These are phyloP conservation scores for Ceuthmochares aereus DNA, from an alignment of 2,113 vertebrate genomes.

Conservation along the genomic window DNA sequence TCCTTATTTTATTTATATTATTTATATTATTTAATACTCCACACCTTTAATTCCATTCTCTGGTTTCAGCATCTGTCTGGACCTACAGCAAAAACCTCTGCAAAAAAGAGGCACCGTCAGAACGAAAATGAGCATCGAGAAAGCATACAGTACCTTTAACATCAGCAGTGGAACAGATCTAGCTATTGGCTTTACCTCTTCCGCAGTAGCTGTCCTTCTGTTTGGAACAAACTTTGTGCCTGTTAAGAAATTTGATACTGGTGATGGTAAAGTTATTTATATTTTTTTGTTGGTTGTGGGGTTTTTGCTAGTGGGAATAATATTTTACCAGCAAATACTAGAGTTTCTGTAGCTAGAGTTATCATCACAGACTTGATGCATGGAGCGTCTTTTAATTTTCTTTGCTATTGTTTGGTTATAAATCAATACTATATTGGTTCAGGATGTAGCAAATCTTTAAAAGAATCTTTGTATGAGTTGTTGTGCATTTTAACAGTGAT, in stretches of 20 bases:
- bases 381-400: not conserved
- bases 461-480: not conserved
- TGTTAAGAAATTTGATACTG: slow-evolving; percentile 87
- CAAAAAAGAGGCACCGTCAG: not conserved
- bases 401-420: not conserved
- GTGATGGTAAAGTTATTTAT: slow-evolving; percentile 81
- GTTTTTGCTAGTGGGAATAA: not conserved
- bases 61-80: slow-evolving; percentile 38
- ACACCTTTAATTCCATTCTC: not conserved
- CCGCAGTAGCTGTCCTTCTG: slow-evolving; percentile 78
- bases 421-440: not conserved
- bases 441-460: not conserved
- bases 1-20: no score
- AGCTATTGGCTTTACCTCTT: slow-evolving; percentile 78
- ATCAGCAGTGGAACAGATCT: slow-evolving; percentile 70
- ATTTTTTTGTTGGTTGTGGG: not conserved
- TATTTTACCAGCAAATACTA: not conserved
- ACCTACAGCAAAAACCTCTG: not conserved
- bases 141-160: not conserved
- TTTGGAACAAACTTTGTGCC: slow-evolving; percentile 91
- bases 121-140: not conserved
- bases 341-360: not conserved
- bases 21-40: not conserved
- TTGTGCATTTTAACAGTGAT: not conserved
- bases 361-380: not conserved